phyloP scores from a whole-genome alignment of 1,140 invertebrate genomes.

The Drosophila guanche region DNA sequence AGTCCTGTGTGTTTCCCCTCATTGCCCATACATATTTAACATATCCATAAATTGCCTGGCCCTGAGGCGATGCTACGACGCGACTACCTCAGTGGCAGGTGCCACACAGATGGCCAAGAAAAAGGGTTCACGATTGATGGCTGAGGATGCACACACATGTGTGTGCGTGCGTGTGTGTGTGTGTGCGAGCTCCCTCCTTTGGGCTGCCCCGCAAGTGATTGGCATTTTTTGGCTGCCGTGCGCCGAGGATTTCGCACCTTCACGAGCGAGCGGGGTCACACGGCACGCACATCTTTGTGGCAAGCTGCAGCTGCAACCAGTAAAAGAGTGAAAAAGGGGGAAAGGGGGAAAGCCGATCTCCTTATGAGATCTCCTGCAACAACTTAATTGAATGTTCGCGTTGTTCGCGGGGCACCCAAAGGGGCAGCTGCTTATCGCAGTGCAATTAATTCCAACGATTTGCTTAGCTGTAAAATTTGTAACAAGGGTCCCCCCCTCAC shows the following conservation, averaged over 20 bases:
- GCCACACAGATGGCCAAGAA: constrained; percentile 24
- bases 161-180: constrained; percentile 10
- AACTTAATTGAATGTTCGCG: constrained; percentile 45
- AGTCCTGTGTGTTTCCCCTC: too few relatives aligned
- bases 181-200: too few relatives aligned
- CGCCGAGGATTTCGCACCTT: constrained; percentile 57
- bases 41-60: constrained; percentile 36
- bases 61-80: constrained; percentile 29
- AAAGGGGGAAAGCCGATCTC: too few relatives aligned
- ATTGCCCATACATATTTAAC: constrained; percentile 1
- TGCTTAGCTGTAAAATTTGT: constrained; percentile 67
- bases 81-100: constrained; percentile 45
- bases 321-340: too few relatives aligned
- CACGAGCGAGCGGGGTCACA: not conserved
- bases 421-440: constrained; percentile 46
- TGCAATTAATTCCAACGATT: constrained; percentile 68
- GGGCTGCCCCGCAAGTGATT: constrained; percentile 27
- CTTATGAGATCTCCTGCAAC: constrained; percentile 4
- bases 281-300: constrained; percentile 17
- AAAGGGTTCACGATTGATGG: constrained; percentile 1
- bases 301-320: constrained; percentile 32
- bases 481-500: constrained; percentile 8
- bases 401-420: not conserved
- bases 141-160: not conserved
- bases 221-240: constrained; percentile 68